A percentile compares a stretch with the other conserved stretches of the same genome.
Evolutionary conservation across 2,888 invertebrate species (phyloP).

Genomic region (Hirtodrosophila cameraria): DNA sequence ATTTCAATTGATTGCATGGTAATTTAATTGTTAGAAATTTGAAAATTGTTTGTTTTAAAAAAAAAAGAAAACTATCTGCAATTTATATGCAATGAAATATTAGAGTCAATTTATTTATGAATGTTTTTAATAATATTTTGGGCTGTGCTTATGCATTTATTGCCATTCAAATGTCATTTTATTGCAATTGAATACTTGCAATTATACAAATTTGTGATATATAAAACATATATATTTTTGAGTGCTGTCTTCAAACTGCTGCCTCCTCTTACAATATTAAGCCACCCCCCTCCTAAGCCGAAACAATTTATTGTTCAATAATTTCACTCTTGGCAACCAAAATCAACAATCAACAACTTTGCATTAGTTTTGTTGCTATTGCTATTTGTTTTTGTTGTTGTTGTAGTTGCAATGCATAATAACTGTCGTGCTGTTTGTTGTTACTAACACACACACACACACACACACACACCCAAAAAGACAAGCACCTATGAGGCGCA

Average conservation of each 20-base stretch:
- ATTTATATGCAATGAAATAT: no score
- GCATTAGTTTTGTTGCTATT: constrained; percentile 59
- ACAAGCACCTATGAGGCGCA: constrained; percentile 39
- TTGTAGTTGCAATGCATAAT: constrained; percentile 64
- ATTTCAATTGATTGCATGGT: no score
- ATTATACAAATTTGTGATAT: not conserved
- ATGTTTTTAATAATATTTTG: no score
- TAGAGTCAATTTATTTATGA: not conserved
- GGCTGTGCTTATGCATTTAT: not conserved
- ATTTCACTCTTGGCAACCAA: constrained; percentile 79
- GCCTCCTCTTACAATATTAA: not conserved
- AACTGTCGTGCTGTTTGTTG: constrained; percentile 68
- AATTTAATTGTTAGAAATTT: no score
- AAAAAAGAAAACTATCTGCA: no score
- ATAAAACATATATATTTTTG: not conserved
- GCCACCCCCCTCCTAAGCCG: not conserved
- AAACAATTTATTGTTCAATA: constrained; percentile 69
- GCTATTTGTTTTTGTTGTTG: constrained; percentile 21
- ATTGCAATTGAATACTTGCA: not conserved
- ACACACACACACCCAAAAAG: constrained; percentile 7
- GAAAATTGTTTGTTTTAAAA: no score
- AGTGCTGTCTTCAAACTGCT: not conserved
- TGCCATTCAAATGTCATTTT: not conserved
- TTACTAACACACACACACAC: constrained; percentile 51
- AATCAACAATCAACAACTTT: constrained; percentile 71